Evolutionary conservation across 2,888 invertebrate species (phyloP).

Genomic region (Troides oblongomaculatus): DNA sequence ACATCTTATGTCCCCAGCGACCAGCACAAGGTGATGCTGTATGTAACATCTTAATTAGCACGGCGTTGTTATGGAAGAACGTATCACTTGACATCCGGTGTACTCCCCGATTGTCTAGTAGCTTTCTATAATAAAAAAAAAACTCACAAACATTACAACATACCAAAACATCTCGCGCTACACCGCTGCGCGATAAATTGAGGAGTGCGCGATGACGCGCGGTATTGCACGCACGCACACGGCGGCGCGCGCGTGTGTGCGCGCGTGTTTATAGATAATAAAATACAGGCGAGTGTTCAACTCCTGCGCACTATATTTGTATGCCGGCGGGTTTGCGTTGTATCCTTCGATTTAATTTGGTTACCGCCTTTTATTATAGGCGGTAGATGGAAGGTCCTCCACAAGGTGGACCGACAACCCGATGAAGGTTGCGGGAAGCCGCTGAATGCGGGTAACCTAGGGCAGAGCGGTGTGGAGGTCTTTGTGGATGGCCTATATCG

Average conservation of each 20-base stretch:
- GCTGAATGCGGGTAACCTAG: no score
- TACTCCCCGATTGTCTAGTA: no score
- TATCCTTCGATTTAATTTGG: conserved; percentile 33
- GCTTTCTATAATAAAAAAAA: neutral
- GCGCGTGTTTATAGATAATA: conserved; percentile 69
- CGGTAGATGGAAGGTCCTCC: no score
- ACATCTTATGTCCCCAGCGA: no score
- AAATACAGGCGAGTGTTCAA: conserved; percentile 72
- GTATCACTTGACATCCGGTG: no score
- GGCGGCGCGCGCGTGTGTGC: conserved; percentile 40
- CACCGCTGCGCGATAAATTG: conserved; percentile 36
- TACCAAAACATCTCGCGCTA: conserved; percentile 27
- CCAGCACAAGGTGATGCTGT: no score
- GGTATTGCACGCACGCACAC: conserved; percentile 40
- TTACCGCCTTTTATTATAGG: conserved; percentile 22
- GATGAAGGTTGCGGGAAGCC: no score
- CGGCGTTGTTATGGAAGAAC: no score
- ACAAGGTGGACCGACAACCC: no score
- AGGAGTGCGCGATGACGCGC: conserved; percentile 37
- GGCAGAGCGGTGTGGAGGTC: no score
- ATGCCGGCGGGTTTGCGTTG: conserved; percentile 51
- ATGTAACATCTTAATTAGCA: no score
- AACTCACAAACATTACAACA: conserved; percentile 6
- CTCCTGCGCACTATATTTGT: conserved; percentile 68
- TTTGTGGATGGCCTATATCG: no score